Base-by-base conservation (phyloP, 2,797 vertebrate species). In the Enteromius unitaeniatus region DNA sequence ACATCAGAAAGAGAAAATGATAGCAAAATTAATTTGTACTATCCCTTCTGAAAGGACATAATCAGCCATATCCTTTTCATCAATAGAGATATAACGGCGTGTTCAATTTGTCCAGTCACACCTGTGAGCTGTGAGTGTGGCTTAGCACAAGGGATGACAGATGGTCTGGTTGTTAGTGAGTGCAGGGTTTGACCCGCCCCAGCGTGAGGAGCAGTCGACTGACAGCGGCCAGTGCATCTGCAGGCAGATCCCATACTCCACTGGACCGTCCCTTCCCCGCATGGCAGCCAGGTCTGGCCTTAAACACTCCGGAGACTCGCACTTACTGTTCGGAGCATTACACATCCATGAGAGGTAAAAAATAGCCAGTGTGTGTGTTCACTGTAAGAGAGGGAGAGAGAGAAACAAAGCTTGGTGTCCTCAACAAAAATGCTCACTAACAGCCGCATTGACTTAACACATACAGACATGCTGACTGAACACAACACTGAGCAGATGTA, bases 201-300 rank as follows among this genome's bases (percentile, higher is more conserved):
- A 67, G 79, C 68, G 37, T 37, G 58, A 82, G 78, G 45, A 83
- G 51, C 58, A 78, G 77, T 75, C 62, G 53, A 58, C 72, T 86
- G 72, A 82, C 67, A 76, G 65, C 26, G 47, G 79, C 78, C 49
- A 34, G 81, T 40, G 37, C 73, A 76, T 85, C 74, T 76, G 53
- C 70, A 82, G 53, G 37, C 69, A 31, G n/a, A 80, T 78, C 60
- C 53, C 19, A 58, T 45, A 62, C 70, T 79, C 60, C 53, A 60
- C 81, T 51, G 85, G 85, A 90, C 85, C 88, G 84, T 73, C 78
- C 79, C 86, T 79, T 84, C 82, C 49, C 62, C 49, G 23, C 62
- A 76, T 76, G 85, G 83, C 76, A 21, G 75, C 47, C 78, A 87
- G 88, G 88, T 85, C 82, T 77, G 90, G 89, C 91, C 89, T 87